Base-by-base conservation (phyloP, 2,797 vertebrate genomes). In the Sebastes cheni region DNA sequence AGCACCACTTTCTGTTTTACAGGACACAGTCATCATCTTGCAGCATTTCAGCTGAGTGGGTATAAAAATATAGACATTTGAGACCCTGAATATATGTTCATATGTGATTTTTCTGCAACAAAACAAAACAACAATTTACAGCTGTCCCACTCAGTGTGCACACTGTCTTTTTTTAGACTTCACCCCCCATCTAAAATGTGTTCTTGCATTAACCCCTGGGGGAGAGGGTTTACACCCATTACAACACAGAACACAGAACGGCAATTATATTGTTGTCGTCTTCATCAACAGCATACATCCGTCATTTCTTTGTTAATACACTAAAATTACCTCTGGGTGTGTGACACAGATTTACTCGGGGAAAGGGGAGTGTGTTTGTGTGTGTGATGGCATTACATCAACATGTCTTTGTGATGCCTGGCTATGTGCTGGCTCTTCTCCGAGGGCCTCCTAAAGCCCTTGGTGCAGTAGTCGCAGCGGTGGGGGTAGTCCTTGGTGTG, bases 401-500 rank as follows among this genome's bases (percentile, higher is more conserved):
- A 75, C 91, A 97, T 96, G 93, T 99, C 98, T 94, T 99, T 99
- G 95, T 99, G 98, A 93, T 99, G 98, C 91, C 98, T 96, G 96
- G 98, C 97, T 95, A 99, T 97, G 95, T 99, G 98, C 94, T 99
- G 98, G 93, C 98, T 99, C 92, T 99, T 99, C 95, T 99, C 98
- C 4, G 98, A 99, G 42, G 98, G 98, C 87, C 98, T 92, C 67
- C 96, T 91, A 93, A 99, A 99, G 89, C 98, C 98, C 94, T 99
- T 99, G 95, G 97, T 98, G 96, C 98, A 99, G 93, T 97, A 98
- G 94, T 99, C 98, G 86, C 98, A 99, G 86, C 98, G 96, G 87
- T 99, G 98, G 5, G 98, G 98, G 75, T 99, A 99, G 97, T 99
- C 98, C 95, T 99, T 99, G 55, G 98, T 99, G 94, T 99, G 98